Base-by-base conservation (phyloP, 1,140 invertebrate genomes). In the Rhynchophorus ferrugineus region DNA sequence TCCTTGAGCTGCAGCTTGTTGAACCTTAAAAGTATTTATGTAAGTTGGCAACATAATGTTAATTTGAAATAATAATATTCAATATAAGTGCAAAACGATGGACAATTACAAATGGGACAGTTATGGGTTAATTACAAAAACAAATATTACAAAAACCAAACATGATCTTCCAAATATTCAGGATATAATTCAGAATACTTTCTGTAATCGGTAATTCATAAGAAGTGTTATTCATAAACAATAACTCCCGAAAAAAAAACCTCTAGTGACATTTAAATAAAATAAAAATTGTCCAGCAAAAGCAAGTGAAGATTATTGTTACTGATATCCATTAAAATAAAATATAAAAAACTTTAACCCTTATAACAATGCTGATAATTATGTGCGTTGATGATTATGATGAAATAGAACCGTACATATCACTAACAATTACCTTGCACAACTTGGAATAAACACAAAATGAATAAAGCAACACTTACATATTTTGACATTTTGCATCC, bases 1-100 rank as follows among this genome's bases (percentile, higher is more conserved):
- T 2, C 80, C 80, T 55, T 75, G 71, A 1, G 78, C 77, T 14
- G 79, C 74, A 7, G 77, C 77, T 58, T 78, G 76, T 61, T 81
- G 76, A 24, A 82, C 74, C 61, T 82, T 72, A 13, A 51, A 51
- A 24, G 44, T 35, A 42, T 49, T 6, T 18, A 43, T 17, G 3
- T 5, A 42, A 42, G 19, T 39, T 6, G 6, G 19, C 8, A 42
- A 17, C 16, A 36, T 14, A 6, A 33, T 7, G 16, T 36, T 36
- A 3, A 36, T 36, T 36, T 13, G 11, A 36, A 3, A 36, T 36
- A 5, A 13, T 36, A 5, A 36, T 6, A 36, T 36, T 38, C 36
- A 38, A 13, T 13, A 38, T 17, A 17, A 17, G 36, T 29, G 24
- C 24, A 29, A 29, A 29, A 38, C 5, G 5, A 38, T 5, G 5